Base-by-base conservation (phyloP, 2,113 vertebrate species). In the Alosa alosa region DNA sequence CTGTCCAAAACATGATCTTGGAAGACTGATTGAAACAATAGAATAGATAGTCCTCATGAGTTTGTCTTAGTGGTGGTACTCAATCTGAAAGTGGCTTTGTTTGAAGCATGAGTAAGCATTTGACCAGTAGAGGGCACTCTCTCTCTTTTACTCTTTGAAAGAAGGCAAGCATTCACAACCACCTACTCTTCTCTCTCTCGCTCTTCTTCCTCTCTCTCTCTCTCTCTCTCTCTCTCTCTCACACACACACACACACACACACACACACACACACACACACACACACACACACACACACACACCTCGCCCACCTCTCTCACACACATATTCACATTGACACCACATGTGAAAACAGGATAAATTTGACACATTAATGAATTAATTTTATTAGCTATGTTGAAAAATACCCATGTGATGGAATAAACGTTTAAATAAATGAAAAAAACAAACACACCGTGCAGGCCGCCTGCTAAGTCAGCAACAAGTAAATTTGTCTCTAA, bases 261-360 rank as follows among this genome's bases (percentile, higher is more conserved):
- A n/a, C 83, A 45, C 36, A n/a, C n/a, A 20, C 83, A 72, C 18
- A n/a, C 55, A 84, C 41, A 46, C 83, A 46, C n/a, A 11, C 10
- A 0, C n/a, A n/a, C n/a, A n/a, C n/a, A n/a, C n/a, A n/a, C 25
- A 47, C 46, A 5, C 64, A 72, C 64, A 10, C n/a, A 10, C 64
- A 36, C 64, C 25, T 2, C 25, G 2, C 8, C 25, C 64, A 9
- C n/a, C 64, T 15, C n/a, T 6, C 25, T 36, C 64, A 72, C 64
- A 31, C 11, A 13, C 64, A 72, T 2, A 72, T 60, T 36, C 64
- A 72, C 25, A 25, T 72, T 72, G n/a, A 31, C n/a, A 36, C 64
- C 64, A 72, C 64, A 72, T 72, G 64, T 72, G 11, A 72, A 72
- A 72, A 72, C 64, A 72, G 25, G 64, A 72, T 72, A 72, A 72